phyloP scores from a whole-genome alignment of 2,113 vertebrate species.

The Crocuta crocuta region DNA sequence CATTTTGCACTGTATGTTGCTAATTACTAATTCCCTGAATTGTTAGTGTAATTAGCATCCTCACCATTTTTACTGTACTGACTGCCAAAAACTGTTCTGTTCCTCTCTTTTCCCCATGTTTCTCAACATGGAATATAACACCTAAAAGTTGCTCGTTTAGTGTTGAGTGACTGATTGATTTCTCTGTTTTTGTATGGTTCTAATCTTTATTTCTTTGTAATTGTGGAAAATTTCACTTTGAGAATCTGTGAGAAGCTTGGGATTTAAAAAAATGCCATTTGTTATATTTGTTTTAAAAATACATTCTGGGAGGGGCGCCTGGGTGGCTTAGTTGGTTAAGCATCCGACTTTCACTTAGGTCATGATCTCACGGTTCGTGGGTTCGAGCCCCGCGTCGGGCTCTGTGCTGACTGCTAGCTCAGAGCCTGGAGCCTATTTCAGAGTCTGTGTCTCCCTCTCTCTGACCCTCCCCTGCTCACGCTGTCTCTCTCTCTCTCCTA shows the following conservation, averaged over 20 bases:
- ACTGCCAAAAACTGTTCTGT: background rate
- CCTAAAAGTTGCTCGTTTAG: background rate
- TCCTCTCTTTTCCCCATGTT: background rate
- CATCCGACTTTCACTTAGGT: no score
- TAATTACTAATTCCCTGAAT: background rate
- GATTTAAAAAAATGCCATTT: background rate
- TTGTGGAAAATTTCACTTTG: background rate
- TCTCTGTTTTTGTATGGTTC: background rate
- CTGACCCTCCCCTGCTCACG: no score
- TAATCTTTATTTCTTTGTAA: background rate
- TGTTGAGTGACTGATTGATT: background rate
- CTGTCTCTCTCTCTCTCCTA: no score
- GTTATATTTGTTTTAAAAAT: constrained; percentile 12
- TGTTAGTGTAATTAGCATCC: background rate
- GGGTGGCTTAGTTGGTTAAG: no score
- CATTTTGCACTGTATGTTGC: background rate
- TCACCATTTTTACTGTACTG: background rate
- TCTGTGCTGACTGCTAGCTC: no score
- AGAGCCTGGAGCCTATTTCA: no score
- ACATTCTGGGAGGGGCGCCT: background rate
- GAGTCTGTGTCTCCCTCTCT: no score
- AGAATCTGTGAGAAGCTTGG: background rate
- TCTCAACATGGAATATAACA: background rate
- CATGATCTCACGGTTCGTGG: no score
- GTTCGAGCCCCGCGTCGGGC: no score